These are phyloP conservation scores for Amiota mariae DNA, from an alignment of 2,888 invertebrate genomes.

Conservation along the genomic window DNA sequence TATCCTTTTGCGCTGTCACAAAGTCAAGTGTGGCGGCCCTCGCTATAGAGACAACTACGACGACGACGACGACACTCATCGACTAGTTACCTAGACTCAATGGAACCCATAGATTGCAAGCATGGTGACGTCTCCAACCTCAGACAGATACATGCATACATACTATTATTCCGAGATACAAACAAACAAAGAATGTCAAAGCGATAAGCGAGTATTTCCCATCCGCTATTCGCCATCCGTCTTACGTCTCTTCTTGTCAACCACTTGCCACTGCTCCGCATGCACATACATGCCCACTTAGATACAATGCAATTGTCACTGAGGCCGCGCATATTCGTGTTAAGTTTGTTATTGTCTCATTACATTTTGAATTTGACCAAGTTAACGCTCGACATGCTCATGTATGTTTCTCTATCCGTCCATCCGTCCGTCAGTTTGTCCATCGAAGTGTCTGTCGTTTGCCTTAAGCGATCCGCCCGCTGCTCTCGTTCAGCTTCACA, in stretches of 20 bases:
- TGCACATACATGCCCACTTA: not conserved
- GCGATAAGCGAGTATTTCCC: slow-evolving; percentile 28
- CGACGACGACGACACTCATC: too few species aligned
- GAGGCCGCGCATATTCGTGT: slow-evolving; percentile 19
- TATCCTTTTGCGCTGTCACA: too few species aligned
- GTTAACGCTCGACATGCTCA: not conserved
- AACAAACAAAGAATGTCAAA: slow-evolving; percentile 21
- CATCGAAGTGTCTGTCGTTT: not conserved
- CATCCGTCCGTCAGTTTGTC: not conserved
- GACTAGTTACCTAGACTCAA: not conserved
- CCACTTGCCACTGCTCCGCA: not conserved
- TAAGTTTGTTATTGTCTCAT: slow-evolving; percentile 13
- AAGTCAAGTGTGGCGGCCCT: too few species aligned
- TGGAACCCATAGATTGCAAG: not conserved
- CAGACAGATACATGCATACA: too few species aligned
- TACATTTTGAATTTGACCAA: slow-evolving; percentile 13
- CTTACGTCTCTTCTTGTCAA: not conserved
- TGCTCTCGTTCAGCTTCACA: too few species aligned
- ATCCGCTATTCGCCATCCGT: slow-evolving; percentile 10
- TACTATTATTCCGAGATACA: too few species aligned
- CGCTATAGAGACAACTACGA: too few species aligned
- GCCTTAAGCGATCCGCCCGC: too few species aligned
- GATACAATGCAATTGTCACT: slow-evolving; percentile 12
- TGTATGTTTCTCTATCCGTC: not conserved
- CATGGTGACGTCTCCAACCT: too few species aligned